Conservation (phyloP, 2,797 vertebrate genomes). For the Moxostoma hubbsi region DNA sequence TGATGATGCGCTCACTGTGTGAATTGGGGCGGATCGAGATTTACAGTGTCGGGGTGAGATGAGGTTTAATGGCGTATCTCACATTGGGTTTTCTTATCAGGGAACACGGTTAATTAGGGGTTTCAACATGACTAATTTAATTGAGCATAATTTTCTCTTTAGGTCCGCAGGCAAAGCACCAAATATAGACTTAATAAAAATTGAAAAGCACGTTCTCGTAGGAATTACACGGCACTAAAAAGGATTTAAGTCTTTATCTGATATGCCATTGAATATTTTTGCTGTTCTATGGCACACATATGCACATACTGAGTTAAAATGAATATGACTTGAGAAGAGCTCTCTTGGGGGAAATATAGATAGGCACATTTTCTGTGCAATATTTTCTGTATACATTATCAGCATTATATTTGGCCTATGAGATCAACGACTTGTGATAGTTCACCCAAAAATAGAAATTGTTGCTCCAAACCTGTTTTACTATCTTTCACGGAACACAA, state of each 20-base stretch:
- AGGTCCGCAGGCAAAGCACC: constrained; percentile 47
- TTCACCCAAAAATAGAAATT: too few relatives aligned
- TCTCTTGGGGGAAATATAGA: background rate
- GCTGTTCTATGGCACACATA: background rate
- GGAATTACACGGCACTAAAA: constrained; percentile 53
- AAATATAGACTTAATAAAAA: constrained; percentile 51
- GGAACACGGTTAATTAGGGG: constrained; percentile 54
- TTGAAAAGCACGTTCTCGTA: constrained; percentile 17
- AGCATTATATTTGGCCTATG: background rate
- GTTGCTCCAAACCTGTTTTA: too few relatives aligned
- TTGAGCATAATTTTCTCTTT: constrained; percentile 48
- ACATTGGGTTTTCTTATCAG: constrained; percentile 51
- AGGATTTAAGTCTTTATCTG: constrained; percentile 54
- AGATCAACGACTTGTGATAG: background rate
- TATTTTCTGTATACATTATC: background rate
- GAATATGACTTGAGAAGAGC: background rate
- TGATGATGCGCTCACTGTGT: constrained; percentile 18
- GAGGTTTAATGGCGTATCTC: constrained; percentile 46
- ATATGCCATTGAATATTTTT: constrained; percentile 33
- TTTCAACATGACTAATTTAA: constrained; percentile 58
- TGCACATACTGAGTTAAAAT: background rate
- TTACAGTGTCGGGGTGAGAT: constrained; percentile 28
- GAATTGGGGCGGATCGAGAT: constrained; percentile 25
- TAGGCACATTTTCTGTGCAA: background rate
- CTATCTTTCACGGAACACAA: too few relatives aligned